A percentile compares a stretch with the other conserved stretches of the same genome.
These are phyloP conservation scores for Lacerta agilis DNA, from an alignment of 2,797 vertebrate genomes.

Conservation along the genomic window DNA sequence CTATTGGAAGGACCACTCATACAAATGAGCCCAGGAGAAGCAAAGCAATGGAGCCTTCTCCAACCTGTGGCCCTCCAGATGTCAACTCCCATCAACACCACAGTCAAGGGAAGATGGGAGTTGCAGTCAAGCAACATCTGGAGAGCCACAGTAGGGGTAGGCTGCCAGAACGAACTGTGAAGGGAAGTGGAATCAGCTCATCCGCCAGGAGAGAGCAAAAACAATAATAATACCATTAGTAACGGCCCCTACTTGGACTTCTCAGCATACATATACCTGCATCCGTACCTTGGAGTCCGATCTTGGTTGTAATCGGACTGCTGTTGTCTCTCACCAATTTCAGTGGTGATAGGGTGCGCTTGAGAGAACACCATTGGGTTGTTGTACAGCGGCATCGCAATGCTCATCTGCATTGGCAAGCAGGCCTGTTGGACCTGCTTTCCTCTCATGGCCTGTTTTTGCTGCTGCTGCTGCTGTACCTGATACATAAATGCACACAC, in stretches of 20 bases:
- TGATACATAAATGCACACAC: background rate
- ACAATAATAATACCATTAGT: no score
- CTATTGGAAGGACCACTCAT: background rate
- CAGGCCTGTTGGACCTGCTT: constrained; percentile 74
- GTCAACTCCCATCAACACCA: no score
- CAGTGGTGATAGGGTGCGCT: constrained; percentile 72
- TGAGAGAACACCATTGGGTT: constrained; percentile 86
- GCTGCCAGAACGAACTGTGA: background rate
- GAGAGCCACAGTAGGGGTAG: no score
- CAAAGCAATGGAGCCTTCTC: background rate
- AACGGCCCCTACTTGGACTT: background rate
- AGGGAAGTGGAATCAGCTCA: background rate
- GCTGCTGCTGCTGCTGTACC: constrained; percentile 37
- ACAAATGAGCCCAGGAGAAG: background rate
- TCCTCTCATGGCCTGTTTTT: constrained; percentile 65
- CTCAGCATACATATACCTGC: background rate
- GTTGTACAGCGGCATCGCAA: constrained; percentile 85
- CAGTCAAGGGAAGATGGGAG: no score
- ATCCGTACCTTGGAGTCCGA: constrained; percentile 82
- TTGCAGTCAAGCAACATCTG: no score
- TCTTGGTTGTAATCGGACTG: constrained; percentile 79
- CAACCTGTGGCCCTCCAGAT: no score
- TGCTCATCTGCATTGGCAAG: constrained; percentile 78
- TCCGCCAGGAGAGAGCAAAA: background rate
- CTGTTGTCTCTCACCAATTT: constrained; percentile 80